phyloP scores from a whole-genome alignment of 2,113 vertebrate genomes.

The Oryzias woworae region DNA sequence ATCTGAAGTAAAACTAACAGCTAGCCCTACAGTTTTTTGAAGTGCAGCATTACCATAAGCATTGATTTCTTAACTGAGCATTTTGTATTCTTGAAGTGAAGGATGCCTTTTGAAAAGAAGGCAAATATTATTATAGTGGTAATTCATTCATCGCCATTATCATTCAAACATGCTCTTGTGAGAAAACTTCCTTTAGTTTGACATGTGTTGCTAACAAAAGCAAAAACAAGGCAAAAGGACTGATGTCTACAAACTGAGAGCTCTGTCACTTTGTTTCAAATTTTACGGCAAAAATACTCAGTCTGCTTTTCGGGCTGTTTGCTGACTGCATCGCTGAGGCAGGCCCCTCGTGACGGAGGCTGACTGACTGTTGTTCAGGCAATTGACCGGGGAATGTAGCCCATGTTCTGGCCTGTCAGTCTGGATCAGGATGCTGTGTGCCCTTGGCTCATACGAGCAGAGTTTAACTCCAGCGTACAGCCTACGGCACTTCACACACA shows the following conservation, averaged over 20 bases:
- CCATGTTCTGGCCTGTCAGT: slow-evolving; percentile 55
- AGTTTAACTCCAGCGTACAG: slow-evolving; percentile 54
- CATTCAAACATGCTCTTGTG: too few relatives aligned
- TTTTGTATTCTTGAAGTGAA: too few relatives aligned
- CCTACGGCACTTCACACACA: slow-evolving; percentile 36
- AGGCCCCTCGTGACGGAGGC: slow-evolving; percentile 13
- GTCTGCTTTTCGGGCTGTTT: slow-evolving; percentile 8
- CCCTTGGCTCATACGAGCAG: slow-evolving; percentile 38
- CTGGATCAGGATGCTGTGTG: slow-evolving; percentile 41
- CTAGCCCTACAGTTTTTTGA: too few relatives aligned
- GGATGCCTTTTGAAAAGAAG: too few relatives aligned
- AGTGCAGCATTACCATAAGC: too few relatives aligned
- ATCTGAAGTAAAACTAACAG: too few relatives aligned
- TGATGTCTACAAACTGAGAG: not conserved
- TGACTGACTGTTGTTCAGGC: slow-evolving; percentile 45
- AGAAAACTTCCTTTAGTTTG: too few relatives aligned
- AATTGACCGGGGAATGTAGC: slow-evolving; percentile 37
- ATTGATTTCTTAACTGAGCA: too few relatives aligned
- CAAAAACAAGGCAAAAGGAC: not conserved
- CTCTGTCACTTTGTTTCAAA: not conserved
- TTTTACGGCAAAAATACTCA: not conserved
- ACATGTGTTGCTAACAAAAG: not conserved
- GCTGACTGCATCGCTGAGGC: slow-evolving; percentile 23
- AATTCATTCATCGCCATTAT: too few relatives aligned
- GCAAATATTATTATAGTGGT: too few relatives aligned